Evolutionary conservation across 2,113 vertebrate species (phyloP), one percentile per base, ranked within the genome.

Genomic region (Coturnix japonica): DNA sequence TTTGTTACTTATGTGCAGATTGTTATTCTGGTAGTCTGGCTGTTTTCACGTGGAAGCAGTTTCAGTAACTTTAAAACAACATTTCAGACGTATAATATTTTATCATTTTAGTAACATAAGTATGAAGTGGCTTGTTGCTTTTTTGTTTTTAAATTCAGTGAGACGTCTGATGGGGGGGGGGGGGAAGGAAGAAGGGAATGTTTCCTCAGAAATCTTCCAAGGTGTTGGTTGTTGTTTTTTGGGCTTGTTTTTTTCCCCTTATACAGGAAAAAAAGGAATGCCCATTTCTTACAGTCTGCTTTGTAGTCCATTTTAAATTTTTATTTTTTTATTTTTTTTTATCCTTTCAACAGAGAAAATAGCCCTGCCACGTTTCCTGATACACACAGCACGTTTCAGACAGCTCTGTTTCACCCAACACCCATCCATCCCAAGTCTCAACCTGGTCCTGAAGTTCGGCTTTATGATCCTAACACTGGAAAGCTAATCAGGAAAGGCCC

Each of bases 391-490:
- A 88, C 96, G 2, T 94, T 97, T 63, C 98, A 98, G 13, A 92
- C 98, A 5, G 95, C 98, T 21, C 13, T 98, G 53, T 98, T 98
- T 94, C 98, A 98, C 26, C 98, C 98, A 2, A 97, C 97, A 4
- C 98, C 98, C 4, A 93, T 99, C 90, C 99, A 98, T 51, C 98
- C 98, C 6, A 98, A 97, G 96, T 93, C 90, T 13, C 97, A 96
- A 1, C 94, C 98, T 14, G 96, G 97, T 70, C 99, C 98, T 0
- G 98, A 98, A 70, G 97, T 98, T 59, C 97, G 98, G 15, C 98
- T 98, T 65, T 99, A 99, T 13, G 98, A 99, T 90, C 97, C 98
- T 1, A 98, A 98, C 91, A 99, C 99, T 3, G 99, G 99, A 77
- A 99, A 99, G 91, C 98, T 99, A 60, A 99, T 99, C 95, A 98